Evolutionary conservation across 2,113 vertebrate species (phyloP), one percentile per base, ranked within the genome.

Genomic region (Naja naja): DNA sequence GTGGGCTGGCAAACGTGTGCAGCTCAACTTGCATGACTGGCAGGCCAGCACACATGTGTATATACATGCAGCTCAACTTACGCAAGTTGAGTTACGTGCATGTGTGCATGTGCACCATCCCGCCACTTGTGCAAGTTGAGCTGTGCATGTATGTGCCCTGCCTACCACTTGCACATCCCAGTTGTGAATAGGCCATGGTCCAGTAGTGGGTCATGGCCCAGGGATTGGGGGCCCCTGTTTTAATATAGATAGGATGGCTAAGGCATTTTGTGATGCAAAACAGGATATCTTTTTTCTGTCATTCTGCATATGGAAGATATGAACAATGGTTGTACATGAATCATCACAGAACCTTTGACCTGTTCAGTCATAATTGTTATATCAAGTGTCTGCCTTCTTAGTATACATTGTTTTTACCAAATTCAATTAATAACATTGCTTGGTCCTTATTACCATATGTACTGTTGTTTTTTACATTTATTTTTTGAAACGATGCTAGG

Each of bases 251-350:
- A 64, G 25, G 25, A n/a, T 34, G 30, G 27, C 12, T 14, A 12
- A 34, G 64, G 30, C 30, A 34, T 64, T 64, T 64, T 64, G 27
- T 64, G 60, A 64, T 34, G 30, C 64, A n/a, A 16, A 12, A 69
- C 14, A 69, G 12, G 64, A 18, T 69, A 14, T 12, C 30, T 69
- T 69, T 69, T n/a, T 12, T 16, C 64, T 16, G 27, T 69, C 12
- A n/a, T 69, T 69, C 12, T 16, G 64, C 30, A 69, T 69, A 69
- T 34, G 30, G 64, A 34, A 69, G 30, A 69, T 69, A n/a, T 69
- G 64, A 69, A 69, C 93, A 94, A 43, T 92, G 93, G 89, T 94
- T 93, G 43, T 27, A 43, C 89, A 90, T 39, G 30, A 94, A 91
- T 95, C 10, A 94, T 23, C 16, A 92, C 30, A 8, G 90, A 92